Evolutionary conservation across 2,888 invertebrate genomes (phyloP), one percentile per base, ranked within the genome.

Genomic region (Amiota mariae): DNA sequence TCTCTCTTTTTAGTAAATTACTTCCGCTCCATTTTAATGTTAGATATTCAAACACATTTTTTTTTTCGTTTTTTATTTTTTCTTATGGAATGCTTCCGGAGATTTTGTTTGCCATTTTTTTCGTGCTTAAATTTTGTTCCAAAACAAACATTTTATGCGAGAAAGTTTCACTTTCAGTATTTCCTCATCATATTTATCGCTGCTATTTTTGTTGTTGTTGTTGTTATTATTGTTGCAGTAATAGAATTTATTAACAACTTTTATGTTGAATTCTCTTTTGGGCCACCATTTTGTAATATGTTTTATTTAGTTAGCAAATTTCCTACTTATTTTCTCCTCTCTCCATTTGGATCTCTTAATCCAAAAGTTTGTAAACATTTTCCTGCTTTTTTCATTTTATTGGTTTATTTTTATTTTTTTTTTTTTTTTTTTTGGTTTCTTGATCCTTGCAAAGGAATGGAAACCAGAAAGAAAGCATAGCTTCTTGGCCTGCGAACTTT

Each of bases 21-120:
- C 49, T 68, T 68, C 67, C 67, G 51, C 54, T 68, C 51, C 51
- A 68, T 68, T 68, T 68, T 67, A 13, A 9, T 67, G 63, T 63
- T 36, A 36, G 36, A 36, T 2, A 36, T 36, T 36, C 36, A 36
- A 36, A 36, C 36, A 36, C 36, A 36, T 36, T 6, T 36, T 36
- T 36, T 2, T 6, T 36, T 24, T 24, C 1, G 63, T 11, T 63
- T 63, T 63, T 63, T 3, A 8, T n/a, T n/a, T n/a, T n/a, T n/a
- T n/a, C n/a, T n/a, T n/a, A n/a, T n/a, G n/a, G n/a, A 13, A 13
- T 13, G n/a, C 24, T 63, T 63, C 63, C 63, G 11, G 54, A 24
- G 36, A 36, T 1, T 63, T 63, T n/a, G 8, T 24, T 24, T 11
- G 63, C 24, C 63, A 13, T 63, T 46, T 63, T 15, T 24, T 24